These are phyloP conservation scores for Trichogramma evanescens DNA, from an alignment of 2,888 invertebrate species.

Conservation along the genomic window DNA sequence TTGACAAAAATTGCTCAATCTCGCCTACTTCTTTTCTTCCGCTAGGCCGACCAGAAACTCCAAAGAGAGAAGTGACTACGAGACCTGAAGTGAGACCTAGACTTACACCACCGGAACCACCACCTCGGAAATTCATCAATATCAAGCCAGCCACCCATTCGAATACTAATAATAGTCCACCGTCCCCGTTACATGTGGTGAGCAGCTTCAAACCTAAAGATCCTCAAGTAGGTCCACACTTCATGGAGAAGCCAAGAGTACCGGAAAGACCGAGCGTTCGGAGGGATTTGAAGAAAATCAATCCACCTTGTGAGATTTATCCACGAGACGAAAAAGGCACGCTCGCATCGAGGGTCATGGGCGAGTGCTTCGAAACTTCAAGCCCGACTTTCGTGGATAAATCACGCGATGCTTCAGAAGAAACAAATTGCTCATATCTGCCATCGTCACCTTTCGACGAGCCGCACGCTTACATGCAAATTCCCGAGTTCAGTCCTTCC, in stretches of 20 bases:
- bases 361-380: conserved; percentile 30
- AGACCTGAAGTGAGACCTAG: conserved; percentile 46
- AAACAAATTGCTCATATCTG: conserved; percentile 33
- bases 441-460: conserved; percentile 15
- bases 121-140: conserved; percentile 47
- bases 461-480: conserved; percentile 30
- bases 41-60: conserved; percentile 2
- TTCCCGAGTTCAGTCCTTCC: conserved; percentile 12
- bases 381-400: conserved; percentile 31
- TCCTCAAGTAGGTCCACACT: conserved; percentile 3
- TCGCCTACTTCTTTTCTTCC: background rate
- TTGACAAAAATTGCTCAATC: conserved; percentile 17
- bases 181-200: background rate
- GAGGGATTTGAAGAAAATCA: conserved; percentile 25
- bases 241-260: conserved; percentile 27
- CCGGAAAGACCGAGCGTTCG: conserved; percentile 26
- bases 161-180: too few species aligned
- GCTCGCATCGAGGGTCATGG: conserved; percentile 16
- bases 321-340: conserved; percentile 8
- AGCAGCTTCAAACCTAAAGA: background rate
- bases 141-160: too few species aligned
- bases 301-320: conserved; percentile 4
- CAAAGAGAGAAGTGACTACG: conserved; percentile 1
- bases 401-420: conserved; percentile 15
- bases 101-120: conserved; percentile 47